Percentiles rank a stretch among this genome's conserved stretches.
Conservation (phyloP, 2,797 vertebrate genomes). For the Melanotaenia trifasciata region DNA sequence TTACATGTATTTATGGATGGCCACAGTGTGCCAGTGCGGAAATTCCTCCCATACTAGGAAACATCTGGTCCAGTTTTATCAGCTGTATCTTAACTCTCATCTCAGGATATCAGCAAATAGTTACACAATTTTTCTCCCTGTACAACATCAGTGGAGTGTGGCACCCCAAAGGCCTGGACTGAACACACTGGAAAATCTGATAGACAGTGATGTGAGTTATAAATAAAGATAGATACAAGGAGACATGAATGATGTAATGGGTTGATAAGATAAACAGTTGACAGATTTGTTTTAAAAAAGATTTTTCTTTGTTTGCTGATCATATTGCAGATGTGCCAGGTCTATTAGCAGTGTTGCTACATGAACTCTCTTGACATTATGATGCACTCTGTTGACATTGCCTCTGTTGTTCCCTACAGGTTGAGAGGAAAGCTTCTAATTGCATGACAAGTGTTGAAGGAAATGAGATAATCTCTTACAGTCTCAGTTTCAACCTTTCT, state of each 20-base stretch:
- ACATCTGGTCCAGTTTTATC: constrained; percentile 68
- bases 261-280: neutral
- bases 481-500: constrained; percentile 49
- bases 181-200: constrained; percentile 11
- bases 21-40: constrained; percentile 56
- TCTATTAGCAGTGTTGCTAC: neutral
- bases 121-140: constrained; percentile 40
- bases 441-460: constrained; percentile 69
- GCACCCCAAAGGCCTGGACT: neutral
- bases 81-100: constrained; percentile 62
- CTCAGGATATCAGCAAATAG: constrained; percentile 61
- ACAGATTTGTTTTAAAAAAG: neutral
- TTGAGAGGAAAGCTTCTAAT: constrained; percentile 28
- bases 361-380: constrained; percentile 26
- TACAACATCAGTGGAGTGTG: constrained; percentile 18
- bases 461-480: constrained; percentile 74
- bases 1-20: constrained; percentile 66
- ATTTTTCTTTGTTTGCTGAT: neutral
- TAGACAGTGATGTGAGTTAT: neutral
- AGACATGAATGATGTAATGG: neutral
- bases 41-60: constrained; percentile 69
- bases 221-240: neutral
- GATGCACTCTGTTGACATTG: constrained; percentile 38
- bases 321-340: constrained; percentile 3
- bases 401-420: constrained; percentile 61